Conservation (phyloP, 2,797 vertebrate species). For the Halcyon badia region DNA sequence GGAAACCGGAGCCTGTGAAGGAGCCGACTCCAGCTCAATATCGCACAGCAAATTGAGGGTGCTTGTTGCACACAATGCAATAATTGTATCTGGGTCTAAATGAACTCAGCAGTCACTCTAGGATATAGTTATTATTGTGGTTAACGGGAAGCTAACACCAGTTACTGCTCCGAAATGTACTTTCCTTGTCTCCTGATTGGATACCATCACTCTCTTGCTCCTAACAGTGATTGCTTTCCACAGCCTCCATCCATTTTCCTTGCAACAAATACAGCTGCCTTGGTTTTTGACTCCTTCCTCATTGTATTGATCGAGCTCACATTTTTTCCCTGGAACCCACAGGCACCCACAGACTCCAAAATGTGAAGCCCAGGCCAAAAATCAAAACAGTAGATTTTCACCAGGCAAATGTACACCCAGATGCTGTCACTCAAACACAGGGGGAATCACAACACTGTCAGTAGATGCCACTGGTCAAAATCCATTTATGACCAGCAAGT, state of each 20-base stretch:
- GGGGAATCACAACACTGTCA: background rate
- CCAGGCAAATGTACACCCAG: background rate
- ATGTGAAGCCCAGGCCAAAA: background rate
- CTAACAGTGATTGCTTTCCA: constrained; percentile 23
- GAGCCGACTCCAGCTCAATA: constrained; percentile 16
- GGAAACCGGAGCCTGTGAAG: background rate
- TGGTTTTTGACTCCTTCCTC: background rate
- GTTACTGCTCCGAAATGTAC: constrained; percentile 41
- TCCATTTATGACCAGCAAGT: background rate
- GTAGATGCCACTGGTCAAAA: background rate
- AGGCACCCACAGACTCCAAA: background rate
- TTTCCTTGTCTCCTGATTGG: constrained; percentile 39
- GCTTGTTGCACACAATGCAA: constrained; percentile 54
- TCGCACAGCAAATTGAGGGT: constrained; percentile 33
- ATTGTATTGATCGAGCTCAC: background rate
- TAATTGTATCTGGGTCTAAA: constrained; percentile 59
- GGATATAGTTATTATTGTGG: constrained; percentile 43
- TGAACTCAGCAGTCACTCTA: constrained; percentile 11
- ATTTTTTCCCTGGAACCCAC: background rate
- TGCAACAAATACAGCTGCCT: constrained; percentile 8
- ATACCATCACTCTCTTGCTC: constrained; percentile 30
- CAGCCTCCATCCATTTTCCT: constrained; percentile 14
- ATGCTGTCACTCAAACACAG: background rate
- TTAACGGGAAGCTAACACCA: constrained; percentile 47
- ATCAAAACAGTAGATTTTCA: background rate